Base-by-base conservation (phyloP, 2,797 vertebrate genomes). In the Euphonia xanthogaster region DNA sequence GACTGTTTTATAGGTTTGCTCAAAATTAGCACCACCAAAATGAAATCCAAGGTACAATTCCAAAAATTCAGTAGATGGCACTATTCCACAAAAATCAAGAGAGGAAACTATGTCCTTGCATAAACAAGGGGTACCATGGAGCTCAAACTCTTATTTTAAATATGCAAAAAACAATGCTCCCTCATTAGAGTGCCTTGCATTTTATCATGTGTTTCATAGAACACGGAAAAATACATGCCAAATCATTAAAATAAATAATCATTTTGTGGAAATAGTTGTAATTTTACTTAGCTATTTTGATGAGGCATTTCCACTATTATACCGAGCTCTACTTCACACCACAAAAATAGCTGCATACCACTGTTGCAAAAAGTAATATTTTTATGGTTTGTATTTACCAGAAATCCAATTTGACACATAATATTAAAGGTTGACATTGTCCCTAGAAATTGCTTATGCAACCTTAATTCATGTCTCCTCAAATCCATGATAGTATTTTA, bases 61-160 rank as follows among this genome's bases (percentile, higher is more conserved):
- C 47, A 76, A 55, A 44, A 55, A 31, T 70, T 93, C 93, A 93
- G 94, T 71, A 96, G 94, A 93, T 94, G 93, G 96, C 96, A 96
- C 88, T 91, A 84, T 94, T 93, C 72, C 48, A 77, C 68, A 44
- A 79, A 94, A 76, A 87, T 94, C 42, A 68, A 55, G 28, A 75
- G 35, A 53, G 7, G 25, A 75, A 86, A 57, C 14, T 5, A 67
- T 2, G 30, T 58, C 25, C 23, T 87, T 7, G 9, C 20, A 35
- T 54, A 82, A 86, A 77, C 31, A 75, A 62, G 6, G 4, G 31
- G 5, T 60, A 82, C 5, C 33, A 47, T 50, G 15, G 24, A 82
- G 18, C 6, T n/a, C 24, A 25, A 66, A 87, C 28, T 50, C 39
- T 33, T 39, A 33, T 48, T 71, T 90, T 50, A 72, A 50, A 58